Base-by-base conservation (phyloP, 1,140 invertebrate genomes). In the Homarus americanus region DNA sequence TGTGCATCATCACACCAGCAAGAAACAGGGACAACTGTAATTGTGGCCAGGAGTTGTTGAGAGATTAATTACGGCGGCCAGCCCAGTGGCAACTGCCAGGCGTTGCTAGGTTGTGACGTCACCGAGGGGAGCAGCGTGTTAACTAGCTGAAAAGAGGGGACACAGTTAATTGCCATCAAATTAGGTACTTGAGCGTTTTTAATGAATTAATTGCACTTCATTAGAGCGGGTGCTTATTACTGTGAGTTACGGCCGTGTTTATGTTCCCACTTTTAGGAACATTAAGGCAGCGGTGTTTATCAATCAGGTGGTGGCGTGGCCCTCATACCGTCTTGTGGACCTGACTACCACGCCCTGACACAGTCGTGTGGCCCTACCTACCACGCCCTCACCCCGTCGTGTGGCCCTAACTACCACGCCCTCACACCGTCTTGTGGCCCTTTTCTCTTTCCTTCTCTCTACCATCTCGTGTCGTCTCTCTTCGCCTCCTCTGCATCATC, bases 171-270 rank as follows among this genome's bases (percentile, higher is more conserved):
- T 84, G 69, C 66, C 82, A 49, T 69, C 82, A 84, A 84, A 84
- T 84, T 84, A 84, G 82, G 66, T 38, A 84, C 63, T 84, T 73
- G 63, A 44, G 82, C 66, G 82, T 84, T 73, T 84, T 84, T 84
- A 84, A 84, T 84, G 82, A 84, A 84, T 84, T 84, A 84, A 84
- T 84, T 84, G 82, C 34, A 34, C 69, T 84, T 84, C 82, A 84
- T 84, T 84, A 84, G 41, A 41, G 82, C 28, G 69, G 82, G 82
- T 84, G 82, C 82, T 84, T 84, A 84, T 84, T 84, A 84, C 5
- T 73, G 24, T 44, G 82, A 72, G 63, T 84, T 84, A 84, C 63
- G 63, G 41, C 20, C 24, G 73, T 84, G 66, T 84, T 84, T 84
- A 84, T 73, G 82, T 72, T 84, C 66, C 38, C 82, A 24, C 82